phyloP scores from a whole-genome alignment of 1,140 invertebrate genomes.

The Eumaeus atala region DNA sequence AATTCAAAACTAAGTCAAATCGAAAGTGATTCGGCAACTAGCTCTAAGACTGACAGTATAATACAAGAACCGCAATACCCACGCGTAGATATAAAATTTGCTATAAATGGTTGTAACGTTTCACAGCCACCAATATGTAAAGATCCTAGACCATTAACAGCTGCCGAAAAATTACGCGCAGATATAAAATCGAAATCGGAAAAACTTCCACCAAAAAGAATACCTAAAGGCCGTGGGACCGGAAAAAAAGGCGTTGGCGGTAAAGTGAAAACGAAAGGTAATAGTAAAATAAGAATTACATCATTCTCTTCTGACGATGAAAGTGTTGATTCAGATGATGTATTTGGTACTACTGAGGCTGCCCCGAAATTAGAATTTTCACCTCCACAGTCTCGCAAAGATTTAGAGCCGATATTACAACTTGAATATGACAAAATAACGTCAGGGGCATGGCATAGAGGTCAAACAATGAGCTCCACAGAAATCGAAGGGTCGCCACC shows the following conservation, averaged over 20 bases:
- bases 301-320: conserved; percentile 83
- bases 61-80: conserved; percentile 76
- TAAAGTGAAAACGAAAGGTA: conserved; percentile 73
- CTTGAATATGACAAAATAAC: conserved; percentile 80
- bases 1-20: conserved; percentile 83
- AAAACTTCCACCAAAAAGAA: conserved; percentile 73
- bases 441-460: conserved; percentile 78
- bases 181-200: conserved; percentile 73
- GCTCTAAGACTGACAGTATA: conserved; percentile 79
- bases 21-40: conserved; percentile 81
- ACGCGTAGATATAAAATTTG: conserved; percentile 68
- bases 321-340: conserved; percentile 82
- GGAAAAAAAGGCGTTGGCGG: conserved; percentile 72
- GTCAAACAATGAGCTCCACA: conserved; percentile 82
- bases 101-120: conserved; percentile 60
- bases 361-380: conserved; percentile 81
- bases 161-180: conserved; percentile 69
- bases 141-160: conserved; percentile 56
- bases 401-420: conserved; percentile 81
- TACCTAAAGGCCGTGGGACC: conserved; percentile 70
- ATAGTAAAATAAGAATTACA: conserved; percentile 81
- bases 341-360: conserved; percentile 81
- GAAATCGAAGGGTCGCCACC: conserved; percentile 83
- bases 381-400: conserved; percentile 80
- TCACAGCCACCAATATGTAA: conserved; percentile 59